Conservation (phyloP, 2,888 invertebrate genomes). For the Linnaemya vulpina region DNA sequence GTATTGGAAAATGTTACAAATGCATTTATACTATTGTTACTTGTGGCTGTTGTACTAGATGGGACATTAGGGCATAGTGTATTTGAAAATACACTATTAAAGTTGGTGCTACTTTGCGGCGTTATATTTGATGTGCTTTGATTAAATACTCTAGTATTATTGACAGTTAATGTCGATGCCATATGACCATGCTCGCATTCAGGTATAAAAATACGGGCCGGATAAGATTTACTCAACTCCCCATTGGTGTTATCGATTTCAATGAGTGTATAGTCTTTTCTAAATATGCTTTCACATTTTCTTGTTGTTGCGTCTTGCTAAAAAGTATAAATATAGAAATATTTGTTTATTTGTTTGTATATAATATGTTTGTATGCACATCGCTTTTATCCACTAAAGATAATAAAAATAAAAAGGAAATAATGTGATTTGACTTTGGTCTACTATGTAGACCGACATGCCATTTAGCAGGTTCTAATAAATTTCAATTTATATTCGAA, state of each 20-base stretch:
- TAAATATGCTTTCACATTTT: conserved; percentile 86
- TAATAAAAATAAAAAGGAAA: too few species aligned
- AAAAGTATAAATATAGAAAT: conserved; percentile 71
- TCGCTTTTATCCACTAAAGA: too few species aligned
- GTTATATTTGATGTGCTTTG: conserved; percentile 29
- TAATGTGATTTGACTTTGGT: too few species aligned
- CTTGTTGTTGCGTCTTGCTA: conserved; percentile 86
- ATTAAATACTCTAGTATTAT: conserved; percentile 59
- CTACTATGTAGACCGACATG: too few species aligned
- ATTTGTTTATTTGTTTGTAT: too few species aligned
- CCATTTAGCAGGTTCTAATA: too few species aligned
- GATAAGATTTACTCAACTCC: conserved; percentile 88
- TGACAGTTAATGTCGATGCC: conserved; percentile 73
- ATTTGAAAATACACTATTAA: conserved; percentile 67
- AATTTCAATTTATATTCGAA: too few species aligned
- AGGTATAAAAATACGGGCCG: conserved; percentile 87
- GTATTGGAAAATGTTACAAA: conserved; percentile 79
- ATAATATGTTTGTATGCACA: too few species aligned
- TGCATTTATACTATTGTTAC: conserved; percentile 76
- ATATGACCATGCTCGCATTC: conserved; percentile 84
- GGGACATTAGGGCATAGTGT: conserved; percentile 48
- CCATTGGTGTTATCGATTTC: conserved; percentile 87
- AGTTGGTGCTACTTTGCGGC: conserved; percentile 26
- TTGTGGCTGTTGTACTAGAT: conserved; percentile 39
- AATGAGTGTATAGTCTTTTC: conserved; percentile 87